phyloP scores from a whole-genome alignment of 2,113 vertebrate genomes.

The Engraulis encrasicolus region DNA sequence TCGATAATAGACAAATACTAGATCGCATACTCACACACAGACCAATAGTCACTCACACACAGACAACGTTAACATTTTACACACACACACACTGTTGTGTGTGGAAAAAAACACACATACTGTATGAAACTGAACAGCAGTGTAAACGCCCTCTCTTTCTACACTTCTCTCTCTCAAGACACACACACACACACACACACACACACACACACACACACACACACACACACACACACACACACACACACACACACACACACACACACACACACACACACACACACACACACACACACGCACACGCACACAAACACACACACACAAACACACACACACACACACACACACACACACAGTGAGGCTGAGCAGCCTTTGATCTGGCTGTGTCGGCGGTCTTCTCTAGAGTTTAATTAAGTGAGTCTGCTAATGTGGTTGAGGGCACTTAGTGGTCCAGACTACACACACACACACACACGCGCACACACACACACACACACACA shows the following conservation, averaged over 20 bases:
- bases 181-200: neutral
- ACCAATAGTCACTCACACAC: neutral
- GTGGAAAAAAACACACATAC: too few relatives aligned
- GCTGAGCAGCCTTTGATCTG: neutral
- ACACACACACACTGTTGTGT: neutral
- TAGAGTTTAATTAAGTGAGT: slow-evolving; percentile 5
- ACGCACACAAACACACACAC: too few relatives aligned
- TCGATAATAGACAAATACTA: too few relatives aligned
- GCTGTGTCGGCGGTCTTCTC: neutral
- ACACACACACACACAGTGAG: neutral
- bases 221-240: neutral
- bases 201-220: neutral
- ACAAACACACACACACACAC: neutral
- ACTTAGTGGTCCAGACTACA: neutral
- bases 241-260: neutral
- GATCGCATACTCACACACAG: neutral
- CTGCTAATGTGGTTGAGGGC: slow-evolving; percentile 9
- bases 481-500: neutral
- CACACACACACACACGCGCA: neutral
- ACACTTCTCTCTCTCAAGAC: neutral
- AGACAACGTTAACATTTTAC: too few relatives aligned
- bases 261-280: neutral
- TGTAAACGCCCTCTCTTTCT: too few relatives aligned
- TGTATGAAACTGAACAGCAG: too few relatives aligned
- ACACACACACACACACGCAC: neutral